Base-by-base conservation (phyloP, 1,140 invertebrate genomes). In the Orius laevigatus region DNA sequence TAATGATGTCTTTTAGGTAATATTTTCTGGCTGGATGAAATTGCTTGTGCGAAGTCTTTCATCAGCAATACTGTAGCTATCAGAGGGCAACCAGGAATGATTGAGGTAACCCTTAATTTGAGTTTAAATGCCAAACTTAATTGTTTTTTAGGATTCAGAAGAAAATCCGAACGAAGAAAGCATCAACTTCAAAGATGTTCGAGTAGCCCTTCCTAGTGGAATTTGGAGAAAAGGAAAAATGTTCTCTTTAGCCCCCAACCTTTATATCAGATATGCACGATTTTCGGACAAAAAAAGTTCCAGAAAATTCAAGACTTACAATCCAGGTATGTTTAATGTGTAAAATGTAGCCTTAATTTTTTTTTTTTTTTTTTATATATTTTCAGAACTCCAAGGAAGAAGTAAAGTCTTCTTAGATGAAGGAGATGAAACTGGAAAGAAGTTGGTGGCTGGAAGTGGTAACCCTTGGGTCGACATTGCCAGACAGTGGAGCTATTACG, bases 391-490 rank as follows among this genome's bases (percentile, higher is more conserved):
- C 8, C 19, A 25, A n/a, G 25, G 5, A 19, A n/a, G 43, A 11
- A 25, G 8, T 9, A 45, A 16, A 33, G 12, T 53, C 10, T 53
- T 53, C 25, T 14, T 36, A 3, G 53, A 55, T 31, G 47, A 63
- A 33, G 63, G 65, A 54, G 61, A 63, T 53, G 63, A 66, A 42
- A 55, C 63, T n/a, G 59, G 20, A n/a, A 53, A 53, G 34, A 53
- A 16, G 5, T 3, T 18, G 9, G 15, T 35, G 2, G 45, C 25
- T 5, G 51, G 49, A 12, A 15, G 31, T 16, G 19, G 41, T 19
- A 84, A 84, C 67, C 79, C 80, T 1, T 82, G 79, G 77, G 77
- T 78, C 39, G 70, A 71, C 46, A 66, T 84, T 36, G 78, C 77
- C 33, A 67, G 72, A 54, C 73, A 68, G 50, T 81, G 80, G 78